Base-by-base conservation (phyloP, 1,140 invertebrate genomes). In the Drosophila truncata region DNA sequence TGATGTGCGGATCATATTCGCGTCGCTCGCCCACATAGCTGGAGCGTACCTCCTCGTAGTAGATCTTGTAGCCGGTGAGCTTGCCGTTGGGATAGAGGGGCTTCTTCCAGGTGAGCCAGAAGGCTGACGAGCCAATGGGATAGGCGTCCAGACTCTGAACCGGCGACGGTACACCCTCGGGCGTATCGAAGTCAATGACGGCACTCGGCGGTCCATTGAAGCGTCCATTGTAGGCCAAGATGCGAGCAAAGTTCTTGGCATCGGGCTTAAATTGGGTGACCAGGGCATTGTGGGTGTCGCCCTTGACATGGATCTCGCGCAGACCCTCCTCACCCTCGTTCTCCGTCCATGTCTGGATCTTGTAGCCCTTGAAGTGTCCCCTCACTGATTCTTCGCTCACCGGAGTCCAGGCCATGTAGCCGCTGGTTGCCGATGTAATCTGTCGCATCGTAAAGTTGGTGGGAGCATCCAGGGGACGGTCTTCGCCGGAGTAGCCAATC, bases 301-400 rank as follows among this genome's bases (percentile, higher is more conserved):
- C 95, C 82, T 95, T 95, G n/a, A 97, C 95, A 49, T 96, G 94
- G 49, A 97, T 96, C 93, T 98, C 97, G 57, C 96, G 94, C 49
- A 96, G 93, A 11, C 95, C 95, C 63, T 96, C 95, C 83, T 96
- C 95, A 37, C 96, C 95, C 47, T 97, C 96, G 42, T 94, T 94
- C n/a, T 97, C 96, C 6, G 96, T 97, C 98, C 98, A 99, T 2
- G 97, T 98, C 93, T 98, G 97, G 59, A 99, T 97, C 93, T 98
- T 98, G 93, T 99, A 99, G 13, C 98, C 98, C 83, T 96, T 96
- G 92, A 99, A 98, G 92, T 99, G 96, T n/a, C 98, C 98, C 25
- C 95, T 94, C 1, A 99, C 95, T 1, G 96, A 96, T 49, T 97
- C 95, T 0, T 95, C 91, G 2, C 95, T 91, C 0, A 98, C 97